These are phyloP conservation scores for Grammomys surdaster DNA, from an alignment of 2,113 vertebrate genomes.

Conservation along the genomic window DNA sequence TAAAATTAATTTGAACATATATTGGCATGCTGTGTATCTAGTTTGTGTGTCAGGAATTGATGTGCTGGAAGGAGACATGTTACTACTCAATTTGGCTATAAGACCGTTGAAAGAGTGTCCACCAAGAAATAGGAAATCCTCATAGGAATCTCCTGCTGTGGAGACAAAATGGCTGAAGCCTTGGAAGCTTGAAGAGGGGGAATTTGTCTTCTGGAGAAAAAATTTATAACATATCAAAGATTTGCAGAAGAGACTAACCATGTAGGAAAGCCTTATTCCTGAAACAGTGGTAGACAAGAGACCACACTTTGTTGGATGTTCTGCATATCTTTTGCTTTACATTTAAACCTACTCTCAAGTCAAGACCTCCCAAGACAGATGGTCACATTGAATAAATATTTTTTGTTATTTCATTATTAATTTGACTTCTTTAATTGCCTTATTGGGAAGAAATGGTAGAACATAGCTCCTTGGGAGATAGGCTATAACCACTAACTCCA, in stretches of 20 bases:
- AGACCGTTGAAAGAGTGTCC: background rate
- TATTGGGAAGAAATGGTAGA: background rate
- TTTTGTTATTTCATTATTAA: background rate
- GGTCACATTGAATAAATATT: background rate
- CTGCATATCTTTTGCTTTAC: background rate
- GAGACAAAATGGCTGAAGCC: background rate
- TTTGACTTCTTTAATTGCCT: background rate
- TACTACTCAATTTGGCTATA: too few relatives aligned
- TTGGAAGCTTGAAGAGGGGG: background rate
- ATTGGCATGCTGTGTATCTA: background rate
- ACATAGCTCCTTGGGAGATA: background rate
- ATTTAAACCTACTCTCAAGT: background rate
- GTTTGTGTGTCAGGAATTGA: background rate
- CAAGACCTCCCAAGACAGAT: background rate
- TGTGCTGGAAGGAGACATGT: background rate
- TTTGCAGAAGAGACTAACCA: background rate
- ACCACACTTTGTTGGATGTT: background rate
- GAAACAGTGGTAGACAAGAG: background rate
- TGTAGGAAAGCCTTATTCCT: background rate
- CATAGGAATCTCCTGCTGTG: background rate
- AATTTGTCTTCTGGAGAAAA: background rate
- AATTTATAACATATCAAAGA: too few relatives aligned
- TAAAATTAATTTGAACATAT: conserved; percentile 49
- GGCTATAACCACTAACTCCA: background rate
- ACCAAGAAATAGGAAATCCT: too few relatives aligned